Conservation (phyloP, 2,113 vertebrate genomes). For the Corythoichthys haematopterus region DNA sequence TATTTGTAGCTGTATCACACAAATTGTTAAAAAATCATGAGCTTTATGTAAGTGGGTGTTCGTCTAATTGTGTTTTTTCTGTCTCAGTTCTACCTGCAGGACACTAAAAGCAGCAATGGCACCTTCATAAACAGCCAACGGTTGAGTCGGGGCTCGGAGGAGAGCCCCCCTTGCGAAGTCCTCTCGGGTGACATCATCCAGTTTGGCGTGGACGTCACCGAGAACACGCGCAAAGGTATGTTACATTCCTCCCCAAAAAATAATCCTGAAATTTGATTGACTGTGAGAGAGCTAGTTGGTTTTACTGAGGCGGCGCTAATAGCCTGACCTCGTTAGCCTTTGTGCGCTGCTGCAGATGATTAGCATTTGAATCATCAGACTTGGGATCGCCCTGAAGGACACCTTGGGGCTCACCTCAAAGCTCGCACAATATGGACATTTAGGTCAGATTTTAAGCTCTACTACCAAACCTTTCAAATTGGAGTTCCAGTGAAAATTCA, state of each 20-base stretch:
- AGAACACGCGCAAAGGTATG: conserved; percentile 93
- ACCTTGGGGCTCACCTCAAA: conserved; percentile 11
- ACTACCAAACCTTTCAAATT: conserved; percentile 16
- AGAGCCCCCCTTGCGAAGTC: conserved; percentile 97
- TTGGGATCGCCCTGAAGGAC: conserved; percentile 1
- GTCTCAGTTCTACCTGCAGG: conserved; percentile 96
- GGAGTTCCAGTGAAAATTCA: background rate
- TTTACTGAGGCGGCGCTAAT: background rate
- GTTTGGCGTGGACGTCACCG: conserved; percentile 98
- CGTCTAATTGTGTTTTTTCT: conserved; percentile 7
- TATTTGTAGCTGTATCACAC: too few species aligned
- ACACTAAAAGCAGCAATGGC: conserved; percentile 99
- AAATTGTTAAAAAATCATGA: too few species aligned
- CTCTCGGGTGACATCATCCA: conserved; percentile 98
- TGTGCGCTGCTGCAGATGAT: background rate
- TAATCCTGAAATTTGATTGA: background rate
- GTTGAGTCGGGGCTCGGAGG: conserved; percentile 95
- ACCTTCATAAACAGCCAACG: conserved; percentile 99
- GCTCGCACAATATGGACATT: conserved; percentile 25
- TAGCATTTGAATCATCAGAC: conserved; percentile 16
- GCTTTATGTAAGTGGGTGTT: background rate
- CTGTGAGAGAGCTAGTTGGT: background rate
- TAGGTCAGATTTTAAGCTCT: conserved; percentile 52
- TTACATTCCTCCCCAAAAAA: background rate
- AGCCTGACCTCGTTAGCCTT: background rate